Conservation (phyloP, 1,140 invertebrate genomes). For the Melanaphis sacchari region DNA sequence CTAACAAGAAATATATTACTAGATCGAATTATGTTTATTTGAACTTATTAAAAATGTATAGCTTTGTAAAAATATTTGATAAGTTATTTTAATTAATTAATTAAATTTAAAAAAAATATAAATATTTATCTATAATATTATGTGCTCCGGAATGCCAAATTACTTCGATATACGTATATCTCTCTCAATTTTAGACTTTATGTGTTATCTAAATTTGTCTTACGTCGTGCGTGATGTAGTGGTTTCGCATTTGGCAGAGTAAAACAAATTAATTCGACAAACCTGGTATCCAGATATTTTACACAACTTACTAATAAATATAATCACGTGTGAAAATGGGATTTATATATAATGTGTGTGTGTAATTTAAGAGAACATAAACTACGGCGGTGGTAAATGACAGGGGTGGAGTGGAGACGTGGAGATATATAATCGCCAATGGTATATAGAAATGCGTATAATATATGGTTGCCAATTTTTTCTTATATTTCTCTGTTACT, state of each 20-base stretch:
- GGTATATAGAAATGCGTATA: neutral
- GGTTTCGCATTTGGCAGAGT: neutral
- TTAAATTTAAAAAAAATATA: too few relatives aligned
- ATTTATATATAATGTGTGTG: neutral
- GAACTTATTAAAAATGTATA: too few relatives aligned
- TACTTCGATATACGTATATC: neutral
- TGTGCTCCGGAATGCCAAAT: neutral
- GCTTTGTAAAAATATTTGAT: too few relatives aligned
- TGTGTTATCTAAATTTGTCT: neutral
- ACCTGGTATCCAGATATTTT: neutral
- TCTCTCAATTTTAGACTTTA: neutral
- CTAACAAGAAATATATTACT: too few relatives aligned
- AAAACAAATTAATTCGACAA: neutral
- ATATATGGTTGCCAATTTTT: constrained; percentile 27
- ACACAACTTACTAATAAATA: neutral
- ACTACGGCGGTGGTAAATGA: neutral
- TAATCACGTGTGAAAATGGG: neutral
- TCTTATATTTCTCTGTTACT: neutral
- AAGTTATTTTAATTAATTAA: too few relatives aligned
- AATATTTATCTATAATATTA: neutral
- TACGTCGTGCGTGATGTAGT: neutral
- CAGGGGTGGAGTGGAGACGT: too few relatives aligned
- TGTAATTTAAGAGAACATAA: neutral
- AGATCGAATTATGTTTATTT: too few relatives aligned
- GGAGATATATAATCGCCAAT: neutral